Evolutionary conservation across 2,113 vertebrate genomes (phyloP).

Genomic region (Elaphurus davidianus): DNA sequence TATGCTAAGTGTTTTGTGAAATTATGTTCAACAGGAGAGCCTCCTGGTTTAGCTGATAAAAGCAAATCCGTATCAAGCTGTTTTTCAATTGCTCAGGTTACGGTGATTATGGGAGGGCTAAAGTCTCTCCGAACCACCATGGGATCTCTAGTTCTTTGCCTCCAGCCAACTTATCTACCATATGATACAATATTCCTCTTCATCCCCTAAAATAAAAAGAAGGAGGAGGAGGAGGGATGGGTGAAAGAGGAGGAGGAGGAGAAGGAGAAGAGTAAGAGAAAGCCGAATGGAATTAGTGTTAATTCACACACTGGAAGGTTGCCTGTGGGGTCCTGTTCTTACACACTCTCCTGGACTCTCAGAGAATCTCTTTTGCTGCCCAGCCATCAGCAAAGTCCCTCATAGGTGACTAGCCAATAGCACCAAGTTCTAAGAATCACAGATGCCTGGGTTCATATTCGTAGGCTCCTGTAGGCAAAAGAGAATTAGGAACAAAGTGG

Average conservation of each 20-base stretch:
- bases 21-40: background rate
- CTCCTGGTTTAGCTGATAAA: background rate
- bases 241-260: background rate
- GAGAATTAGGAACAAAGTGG: background rate
- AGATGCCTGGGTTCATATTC: background rate
- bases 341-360: background rate
- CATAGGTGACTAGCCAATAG: background rate
- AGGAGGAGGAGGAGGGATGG: background rate
- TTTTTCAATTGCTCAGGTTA: background rate
- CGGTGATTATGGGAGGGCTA: background rate
- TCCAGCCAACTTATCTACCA: background rate
- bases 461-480: background rate
- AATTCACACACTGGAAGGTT: background rate
- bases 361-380: background rate
- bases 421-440: background rate
- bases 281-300: accelerated
- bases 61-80: background rate
- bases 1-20: background rate
- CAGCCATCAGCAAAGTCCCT: background rate
- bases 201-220: background rate
- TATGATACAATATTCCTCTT: background rate
- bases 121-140: background rate
- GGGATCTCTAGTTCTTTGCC: background rate
- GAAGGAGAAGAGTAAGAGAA: background rate
- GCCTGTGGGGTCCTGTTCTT: background rate